Conservation (phyloP, 2,888 invertebrate species). For the Ornithoptera alexandrae region DNA sequence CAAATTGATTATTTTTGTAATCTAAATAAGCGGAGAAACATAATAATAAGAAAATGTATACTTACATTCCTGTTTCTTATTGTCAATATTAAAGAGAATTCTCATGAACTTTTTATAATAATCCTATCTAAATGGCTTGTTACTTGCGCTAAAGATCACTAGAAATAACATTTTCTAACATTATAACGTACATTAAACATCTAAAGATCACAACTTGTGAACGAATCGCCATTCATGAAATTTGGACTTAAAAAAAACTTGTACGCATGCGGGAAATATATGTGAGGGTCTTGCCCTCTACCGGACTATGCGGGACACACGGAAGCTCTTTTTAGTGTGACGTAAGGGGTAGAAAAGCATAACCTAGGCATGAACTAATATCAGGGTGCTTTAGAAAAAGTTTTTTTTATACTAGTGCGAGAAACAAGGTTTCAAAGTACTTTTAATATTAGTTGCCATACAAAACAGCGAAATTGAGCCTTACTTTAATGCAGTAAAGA, state of each 20-base stretch:
- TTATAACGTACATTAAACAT: conserved; percentile 62
- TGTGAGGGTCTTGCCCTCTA: conserved; percentile 41
- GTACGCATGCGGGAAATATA: conserved; percentile 64
- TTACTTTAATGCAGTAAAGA: too few species aligned
- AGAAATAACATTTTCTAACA: conserved; percentile 68
- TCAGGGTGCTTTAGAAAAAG: too few species aligned
- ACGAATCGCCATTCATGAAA: conserved; percentile 72
- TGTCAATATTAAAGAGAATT: conserved; percentile 62
- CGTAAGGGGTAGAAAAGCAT: too few species aligned
- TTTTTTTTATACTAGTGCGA: too few species aligned
- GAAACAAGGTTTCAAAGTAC: too few species aligned
- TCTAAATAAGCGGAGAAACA: conserved; percentile 39
- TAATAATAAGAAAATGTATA: conserved; percentile 41
- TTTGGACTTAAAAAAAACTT: conserved; percentile 57
- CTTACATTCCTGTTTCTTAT: conserved; percentile 61
- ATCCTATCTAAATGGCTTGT: conserved; percentile 73
- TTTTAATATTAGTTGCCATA: too few species aligned
- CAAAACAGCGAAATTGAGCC: too few species aligned
- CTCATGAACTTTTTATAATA: conserved; percentile 46
- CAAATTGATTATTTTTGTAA: conserved; percentile 34
- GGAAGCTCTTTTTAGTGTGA: conserved; percentile 7
- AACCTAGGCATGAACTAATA: too few species aligned
- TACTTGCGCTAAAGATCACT: conserved; percentile 53
- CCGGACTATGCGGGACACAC: conserved; percentile 34
- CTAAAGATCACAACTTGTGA: conserved; percentile 61